Evolutionary conservation across 2,888 invertebrate genomes (phyloP).

Genomic region (Volucella bombylans): DNA sequence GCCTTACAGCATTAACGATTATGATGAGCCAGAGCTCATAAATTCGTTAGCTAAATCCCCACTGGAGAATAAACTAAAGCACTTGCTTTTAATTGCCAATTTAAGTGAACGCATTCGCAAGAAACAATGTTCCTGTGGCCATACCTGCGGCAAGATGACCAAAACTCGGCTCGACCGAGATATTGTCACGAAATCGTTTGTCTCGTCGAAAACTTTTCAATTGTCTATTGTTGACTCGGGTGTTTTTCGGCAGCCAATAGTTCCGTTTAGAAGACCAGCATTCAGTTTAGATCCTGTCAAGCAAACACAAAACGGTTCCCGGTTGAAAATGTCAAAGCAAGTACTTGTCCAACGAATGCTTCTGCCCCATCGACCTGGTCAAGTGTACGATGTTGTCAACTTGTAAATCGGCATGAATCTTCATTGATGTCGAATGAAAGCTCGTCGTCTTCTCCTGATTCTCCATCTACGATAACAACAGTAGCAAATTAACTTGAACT

Average conservation of each 20-base stretch:
- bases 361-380: slow-evolving; percentile 84
- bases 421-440: slow-evolving; percentile 33
- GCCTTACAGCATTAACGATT: slow-evolving; percentile 78
- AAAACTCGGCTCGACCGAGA: slow-evolving; percentile 77
- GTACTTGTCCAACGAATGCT: slow-evolving; percentile 90
- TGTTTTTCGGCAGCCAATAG: slow-evolving; percentile 78
- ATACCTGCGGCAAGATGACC: slow-evolving; percentile 80
- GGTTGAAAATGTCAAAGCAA: slow-evolving; percentile 82
- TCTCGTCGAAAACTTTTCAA: slow-evolving; percentile 77
- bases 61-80: slow-evolving; percentile 81
- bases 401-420: slow-evolving; percentile 65
- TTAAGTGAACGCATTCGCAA: slow-evolving; percentile 81
- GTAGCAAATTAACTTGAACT: slow-evolving; percentile 6
- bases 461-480: background rate
- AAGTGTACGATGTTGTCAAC: slow-evolving; percentile 77
- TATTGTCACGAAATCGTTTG: slow-evolving; percentile 76
- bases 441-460: background rate
- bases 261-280: slow-evolving; percentile 79
- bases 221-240: slow-evolving; percentile 65
- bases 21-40: slow-evolving; percentile 78
- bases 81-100: slow-evolving; percentile 81
- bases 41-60: slow-evolving; percentile 77
- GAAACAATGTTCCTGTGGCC: slow-evolving; percentile 81
- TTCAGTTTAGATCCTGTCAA: slow-evolving; percentile 79
- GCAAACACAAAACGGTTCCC: slow-evolving; percentile 78